Percentiles rank a stretch among this genome's conserved stretches.
Conservation (phyloP, 2,797 vertebrate genomes). For the Synanceia verrucosa region DNA sequence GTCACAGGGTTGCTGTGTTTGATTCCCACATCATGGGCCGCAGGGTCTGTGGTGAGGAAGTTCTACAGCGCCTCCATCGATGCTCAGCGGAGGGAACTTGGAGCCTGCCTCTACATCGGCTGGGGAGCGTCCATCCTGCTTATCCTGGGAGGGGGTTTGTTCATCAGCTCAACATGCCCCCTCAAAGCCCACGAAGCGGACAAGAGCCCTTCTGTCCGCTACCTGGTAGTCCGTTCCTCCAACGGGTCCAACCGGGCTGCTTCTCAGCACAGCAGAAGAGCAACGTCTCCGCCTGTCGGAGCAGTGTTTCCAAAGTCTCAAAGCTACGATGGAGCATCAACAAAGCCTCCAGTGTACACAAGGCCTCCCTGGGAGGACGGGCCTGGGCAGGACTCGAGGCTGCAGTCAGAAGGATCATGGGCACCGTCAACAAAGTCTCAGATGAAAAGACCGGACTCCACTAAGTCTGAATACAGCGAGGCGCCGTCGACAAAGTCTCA, state of each 20-base stretch:
- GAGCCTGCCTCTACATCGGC: slow-evolving; percentile 90
- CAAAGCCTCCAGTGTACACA: slow-evolving; percentile 27
- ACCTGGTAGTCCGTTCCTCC: slow-evolving; percentile 73
- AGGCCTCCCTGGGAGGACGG: slow-evolving; percentile 28
- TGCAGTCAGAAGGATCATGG: slow-evolving; percentile 61
- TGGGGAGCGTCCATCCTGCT: slow-evolving; percentile 89
- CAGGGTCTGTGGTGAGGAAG: slow-evolving; percentile 72
- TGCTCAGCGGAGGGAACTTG: slow-evolving; percentile 89
- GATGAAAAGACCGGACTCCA: slow-evolving; percentile 49
- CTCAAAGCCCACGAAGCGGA: slow-evolving; percentile 47
- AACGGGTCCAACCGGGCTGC: slow-evolving; percentile 52
- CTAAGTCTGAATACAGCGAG: slow-evolving; percentile 62
- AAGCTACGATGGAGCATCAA: slow-evolving; percentile 26
- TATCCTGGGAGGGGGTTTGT: slow-evolving; percentile 88
- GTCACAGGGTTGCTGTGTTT: slow-evolving; percentile 79
- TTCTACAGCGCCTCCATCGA: slow-evolving; percentile 84
- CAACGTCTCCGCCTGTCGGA: slow-evolving; percentile 28
- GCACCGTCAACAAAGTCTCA: slow-evolving; percentile 74
- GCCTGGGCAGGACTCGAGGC: slow-evolving; percentile 1
- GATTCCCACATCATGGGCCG: slow-evolving; percentile 81
- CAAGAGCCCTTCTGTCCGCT: slow-evolving; percentile 72
- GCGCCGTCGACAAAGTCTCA: slow-evolving; percentile 72
- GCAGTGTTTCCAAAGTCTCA: slow-evolving; percentile 32
- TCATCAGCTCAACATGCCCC: slow-evolving; percentile 80
- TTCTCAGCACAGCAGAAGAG: slow-evolving; percentile 31